Base-by-base conservation (phyloP, 2,888 invertebrate species). In the Muscina levida region DNA sequence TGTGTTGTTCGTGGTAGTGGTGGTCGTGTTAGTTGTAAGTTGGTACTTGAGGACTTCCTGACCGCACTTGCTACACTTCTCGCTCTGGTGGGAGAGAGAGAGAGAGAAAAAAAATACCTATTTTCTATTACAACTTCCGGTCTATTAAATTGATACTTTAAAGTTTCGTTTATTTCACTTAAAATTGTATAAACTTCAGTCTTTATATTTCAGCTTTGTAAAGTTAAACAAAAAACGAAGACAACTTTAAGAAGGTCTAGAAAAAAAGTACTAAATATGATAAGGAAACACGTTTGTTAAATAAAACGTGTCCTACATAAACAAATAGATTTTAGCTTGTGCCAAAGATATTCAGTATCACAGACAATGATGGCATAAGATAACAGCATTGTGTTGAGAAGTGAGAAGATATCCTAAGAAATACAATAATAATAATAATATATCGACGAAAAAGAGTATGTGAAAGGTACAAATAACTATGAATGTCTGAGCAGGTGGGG, bases 261-360 rank as follows among this genome's bases (percentile, higher is more conserved):
- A 4, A 53, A 53, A 53, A 22, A 13, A 10, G 11, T 46, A 53
- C 3, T 5, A 53, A 53, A 53, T 53, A 24, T 24, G 13, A 17
- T 1, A 53, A 46, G 66, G 57, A 72, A 77, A 57, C 72, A 77
- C 51, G 77, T 77, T 72, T 77, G 42, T 19, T 53, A 51, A 77
- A 77, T 72, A 59, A 77, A 77, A 77, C 77, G 67, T 77, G 59
- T 53, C 31, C 72, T 39, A 31, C 51, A 77, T 72, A 67, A 26
- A 17, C 48, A 72, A 71, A 77, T 66, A 56, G 4, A 6, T 57
- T 56, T 39, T 24, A 26, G 13, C 3, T 1, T 17, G 10, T 53
- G 8, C 22, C 1, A 2, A 53, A 42, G 22, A 68, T 13, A 51
- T 19, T 24, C 44, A 53, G 19, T 48, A 19, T 48, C 19, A 3